Percentiles rank a stretch among this genome's conserved stretches.
Conservation (phyloP, 1,140 invertebrate species). For the Amyelois transitella region DNA sequence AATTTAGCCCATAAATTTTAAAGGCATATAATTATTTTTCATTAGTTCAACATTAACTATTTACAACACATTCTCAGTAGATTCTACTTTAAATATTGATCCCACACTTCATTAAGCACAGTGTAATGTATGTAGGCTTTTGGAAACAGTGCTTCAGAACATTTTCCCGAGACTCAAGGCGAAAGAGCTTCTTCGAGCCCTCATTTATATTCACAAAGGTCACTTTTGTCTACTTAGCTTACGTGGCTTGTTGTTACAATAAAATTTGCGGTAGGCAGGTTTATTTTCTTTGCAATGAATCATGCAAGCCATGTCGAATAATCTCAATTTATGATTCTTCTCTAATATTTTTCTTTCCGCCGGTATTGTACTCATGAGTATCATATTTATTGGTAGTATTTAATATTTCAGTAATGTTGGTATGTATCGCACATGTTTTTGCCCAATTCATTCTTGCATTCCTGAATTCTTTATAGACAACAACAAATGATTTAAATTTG, state of each 20-base stretch:
- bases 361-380: too few relatives aligned
- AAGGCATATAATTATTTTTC: too few relatives aligned
- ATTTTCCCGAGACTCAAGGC: neutral
- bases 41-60: neutral
- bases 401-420: too few relatives aligned
- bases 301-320: too few relatives aligned
- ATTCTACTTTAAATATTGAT: conserved; percentile 9
- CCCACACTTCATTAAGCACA: neutral
- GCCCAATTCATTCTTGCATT: too few relatives aligned
- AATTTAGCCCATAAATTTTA: too few relatives aligned
- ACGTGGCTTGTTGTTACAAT: neutral
- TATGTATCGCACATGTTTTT: too few relatives aligned
- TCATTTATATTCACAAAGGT: neutral
- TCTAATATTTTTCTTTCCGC: too few relatives aligned
- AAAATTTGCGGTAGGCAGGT: neutral
- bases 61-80: conserved; percentile 6
- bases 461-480: too few relatives aligned
- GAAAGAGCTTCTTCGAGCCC: neutral
- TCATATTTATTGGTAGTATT: too few relatives aligned
- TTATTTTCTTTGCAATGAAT: neutral
- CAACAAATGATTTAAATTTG: too few relatives aligned
- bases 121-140: neutral
- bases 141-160: neutral
- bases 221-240: neutral
- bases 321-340: too few relatives aligned